Evolutionary conservation across 2,113 vertebrate species (phyloP).

Genomic region (Aptenodytes patagonicus): DNA sequence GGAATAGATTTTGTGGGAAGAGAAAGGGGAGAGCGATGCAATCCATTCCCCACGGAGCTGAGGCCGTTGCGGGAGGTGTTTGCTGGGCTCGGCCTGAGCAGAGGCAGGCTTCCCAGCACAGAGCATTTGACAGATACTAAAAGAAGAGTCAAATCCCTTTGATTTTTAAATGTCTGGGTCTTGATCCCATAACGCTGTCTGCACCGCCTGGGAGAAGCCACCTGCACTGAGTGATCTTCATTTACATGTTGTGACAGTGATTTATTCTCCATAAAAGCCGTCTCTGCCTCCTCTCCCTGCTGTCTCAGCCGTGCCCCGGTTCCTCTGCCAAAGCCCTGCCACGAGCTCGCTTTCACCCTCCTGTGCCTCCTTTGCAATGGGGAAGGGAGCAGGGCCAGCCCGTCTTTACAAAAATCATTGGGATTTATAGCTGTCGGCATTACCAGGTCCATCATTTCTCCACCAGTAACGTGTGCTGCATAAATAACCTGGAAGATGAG

Average conservation of each 20-base stretch:
- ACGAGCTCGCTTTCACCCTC: background rate
- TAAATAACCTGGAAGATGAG: background rate
- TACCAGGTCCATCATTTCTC: background rate
- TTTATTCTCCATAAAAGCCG: background rate
- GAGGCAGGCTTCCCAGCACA: background rate
- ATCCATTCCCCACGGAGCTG: fast-evolving
- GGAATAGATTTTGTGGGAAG: background rate
- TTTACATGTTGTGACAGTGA: background rate
- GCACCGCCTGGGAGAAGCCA: background rate
- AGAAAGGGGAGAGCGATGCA: background rate
- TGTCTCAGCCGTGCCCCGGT: background rate
- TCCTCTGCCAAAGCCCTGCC: background rate
- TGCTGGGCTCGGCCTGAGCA: background rate
- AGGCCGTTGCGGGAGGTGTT: background rate
- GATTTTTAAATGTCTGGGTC: background rate
- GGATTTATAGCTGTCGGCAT: background rate
- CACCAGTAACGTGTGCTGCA: too few species aligned
- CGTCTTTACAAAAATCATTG: background rate
- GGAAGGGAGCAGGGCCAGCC: background rate
- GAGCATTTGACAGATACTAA: background rate
- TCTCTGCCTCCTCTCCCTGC: background rate
- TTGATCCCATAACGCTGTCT: background rate
- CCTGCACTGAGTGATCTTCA: background rate
- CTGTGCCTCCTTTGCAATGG: fast-evolving
- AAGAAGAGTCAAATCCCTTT: background rate